A percentile compares a stretch with the other conserved stretches of the same genome.
phyloP scores from a whole-genome alignment of 2,888 invertebrate genomes.

The Sinohyriopsis cumingii region DNA sequence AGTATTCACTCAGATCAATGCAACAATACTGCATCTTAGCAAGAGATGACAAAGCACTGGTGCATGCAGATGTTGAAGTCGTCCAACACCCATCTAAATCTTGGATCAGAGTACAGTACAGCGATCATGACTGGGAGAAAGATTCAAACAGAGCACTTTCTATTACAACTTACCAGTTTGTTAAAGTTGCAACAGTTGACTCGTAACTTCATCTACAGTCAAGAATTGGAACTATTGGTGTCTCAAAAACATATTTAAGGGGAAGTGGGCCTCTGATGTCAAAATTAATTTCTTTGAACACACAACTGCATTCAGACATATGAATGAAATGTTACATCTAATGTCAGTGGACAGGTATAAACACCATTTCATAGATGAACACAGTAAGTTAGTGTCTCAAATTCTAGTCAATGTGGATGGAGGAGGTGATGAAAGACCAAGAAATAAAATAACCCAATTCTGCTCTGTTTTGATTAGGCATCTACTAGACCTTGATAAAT shows the following conservation, averaged over 20 bases:
- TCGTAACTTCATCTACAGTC: neutral
- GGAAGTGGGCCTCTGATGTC: neutral
- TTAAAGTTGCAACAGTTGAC: conserved; percentile 1
- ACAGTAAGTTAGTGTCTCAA: conserved; percentile 6
- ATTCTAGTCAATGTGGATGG: conserved; percentile 8
- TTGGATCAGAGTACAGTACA: too few relatives aligned
- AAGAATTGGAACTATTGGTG: too few relatives aligned
- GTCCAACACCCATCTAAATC: too few relatives aligned
- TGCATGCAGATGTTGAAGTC: too few relatives aligned
- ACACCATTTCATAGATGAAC: neutral
- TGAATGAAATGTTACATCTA: conserved; percentile 5
- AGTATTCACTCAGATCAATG: too few relatives aligned
- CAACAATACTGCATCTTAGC: too few relatives aligned
- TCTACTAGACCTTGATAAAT: conserved; percentile 14
- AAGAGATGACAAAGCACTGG: too few relatives aligned
- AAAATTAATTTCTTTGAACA: conserved; percentile 5
- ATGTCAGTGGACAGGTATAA: conserved; percentile 2
- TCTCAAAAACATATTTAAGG: too few relatives aligned
- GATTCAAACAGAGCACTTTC: neutral
- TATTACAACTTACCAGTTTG: conserved; percentile 6
- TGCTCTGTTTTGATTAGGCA: conserved; percentile 2
- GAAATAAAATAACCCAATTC: conserved; percentile 10
- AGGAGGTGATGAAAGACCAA: conserved; percentile 9
- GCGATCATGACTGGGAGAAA: too few relatives aligned
- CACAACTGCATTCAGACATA: conserved; percentile 1